These are phyloP conservation scores for Stenodema calcarata DNA, from an alignment of 2,888 invertebrate species.

Conservation along the genomic window DNA sequence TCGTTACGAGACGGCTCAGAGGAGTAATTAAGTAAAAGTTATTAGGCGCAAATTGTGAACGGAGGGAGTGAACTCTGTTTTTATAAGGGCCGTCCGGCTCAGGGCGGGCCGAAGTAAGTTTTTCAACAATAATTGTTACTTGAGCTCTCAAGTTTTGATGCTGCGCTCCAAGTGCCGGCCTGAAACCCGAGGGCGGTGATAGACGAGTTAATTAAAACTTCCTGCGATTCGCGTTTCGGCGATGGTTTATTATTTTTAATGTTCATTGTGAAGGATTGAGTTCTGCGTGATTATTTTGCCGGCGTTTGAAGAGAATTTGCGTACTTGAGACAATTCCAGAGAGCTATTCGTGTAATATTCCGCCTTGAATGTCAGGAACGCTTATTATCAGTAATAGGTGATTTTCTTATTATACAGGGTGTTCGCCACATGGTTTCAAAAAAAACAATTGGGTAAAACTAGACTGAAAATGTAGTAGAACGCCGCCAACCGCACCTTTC, in stretches of 20 bases:
- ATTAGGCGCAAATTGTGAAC: background rate
- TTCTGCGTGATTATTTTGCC: background rate
- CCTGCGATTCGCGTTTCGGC: background rate
- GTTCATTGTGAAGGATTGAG: background rate
- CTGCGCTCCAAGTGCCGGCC: background rate
- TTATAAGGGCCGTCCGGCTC: background rate
- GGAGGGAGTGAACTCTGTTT: background rate
- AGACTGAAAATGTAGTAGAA: too few relatives aligned
- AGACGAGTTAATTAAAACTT: slow-evolving; percentile 2
- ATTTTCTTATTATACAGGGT: too few relatives aligned
- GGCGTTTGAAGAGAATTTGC: background rate
- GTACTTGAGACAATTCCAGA: too few relatives aligned
- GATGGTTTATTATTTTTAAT: background rate
- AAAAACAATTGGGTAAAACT: too few relatives aligned
- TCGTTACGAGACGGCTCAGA: slow-evolving; percentile 4
- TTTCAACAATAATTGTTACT: slow-evolving; percentile 22
- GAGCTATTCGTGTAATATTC: too few relatives aligned
- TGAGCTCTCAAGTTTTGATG: background rate
- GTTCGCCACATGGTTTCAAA: too few relatives aligned
- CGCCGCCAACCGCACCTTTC: too few relatives aligned
- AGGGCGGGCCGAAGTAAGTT: slow-evolving; percentile 7
- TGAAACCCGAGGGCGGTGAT: background rate
- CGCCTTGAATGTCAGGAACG: too few relatives aligned
- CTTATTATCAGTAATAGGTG: too few relatives aligned
- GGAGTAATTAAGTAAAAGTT: slow-evolving; percentile 27